Conservation (phyloP, 2,797 vertebrate genomes). For the Crax fasciolata region DNA sequence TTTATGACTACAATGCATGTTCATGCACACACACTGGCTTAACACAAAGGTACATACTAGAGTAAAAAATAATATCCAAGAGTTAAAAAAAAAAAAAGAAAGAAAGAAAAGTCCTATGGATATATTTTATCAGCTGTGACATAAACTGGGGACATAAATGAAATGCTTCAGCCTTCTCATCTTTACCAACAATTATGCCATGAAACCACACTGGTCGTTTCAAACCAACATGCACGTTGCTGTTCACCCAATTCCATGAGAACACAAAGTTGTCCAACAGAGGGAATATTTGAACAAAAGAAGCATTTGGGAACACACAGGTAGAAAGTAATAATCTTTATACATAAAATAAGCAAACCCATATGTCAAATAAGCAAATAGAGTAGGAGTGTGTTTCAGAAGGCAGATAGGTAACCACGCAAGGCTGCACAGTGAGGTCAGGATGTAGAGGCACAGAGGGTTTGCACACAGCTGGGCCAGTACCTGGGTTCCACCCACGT, state of each 20-base stretch:
- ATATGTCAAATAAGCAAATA: not conserved
- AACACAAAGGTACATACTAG: not conserved
- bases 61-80: not conserved
- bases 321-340: not conserved
- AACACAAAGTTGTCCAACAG: not conserved
- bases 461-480: accelerated
- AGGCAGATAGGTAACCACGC: accelerated
- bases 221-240: not conserved
- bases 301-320: not conserved
- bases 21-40: not conserved
- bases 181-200: accelerated
- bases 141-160: not conserved
- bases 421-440: not conserved
- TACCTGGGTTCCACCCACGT: not conserved
- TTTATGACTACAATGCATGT: not conserved
- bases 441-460: not conserved
- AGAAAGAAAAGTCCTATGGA: not conserved
- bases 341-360: not conserved
- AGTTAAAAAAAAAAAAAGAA: not conserved
- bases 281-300: not conserved
- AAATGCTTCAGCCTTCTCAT: accelerated
- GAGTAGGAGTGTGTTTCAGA: not conserved
- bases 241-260: not conserved
- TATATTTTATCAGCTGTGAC: not conserved
- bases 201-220: accelerated